phyloP scores from a whole-genome alignment of 2,113 vertebrate species.

The Jacana jacana region DNA sequence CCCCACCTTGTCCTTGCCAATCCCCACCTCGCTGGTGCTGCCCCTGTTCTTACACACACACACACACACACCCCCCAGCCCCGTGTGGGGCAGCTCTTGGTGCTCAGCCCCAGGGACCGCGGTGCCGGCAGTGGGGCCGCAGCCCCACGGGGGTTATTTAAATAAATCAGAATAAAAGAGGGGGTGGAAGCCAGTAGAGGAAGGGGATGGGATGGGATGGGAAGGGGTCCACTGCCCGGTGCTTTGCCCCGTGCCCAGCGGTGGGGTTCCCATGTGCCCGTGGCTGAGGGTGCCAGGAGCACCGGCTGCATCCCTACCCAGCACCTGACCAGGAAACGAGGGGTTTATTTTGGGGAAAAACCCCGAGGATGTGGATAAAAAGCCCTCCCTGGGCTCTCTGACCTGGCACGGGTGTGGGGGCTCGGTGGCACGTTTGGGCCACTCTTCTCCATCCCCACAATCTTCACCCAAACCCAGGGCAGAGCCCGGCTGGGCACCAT shows the following conservation, averaged over 20 bases:
- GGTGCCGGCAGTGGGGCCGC: not conserved
- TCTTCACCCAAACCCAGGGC: not conserved
- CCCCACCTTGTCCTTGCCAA: not conserved
- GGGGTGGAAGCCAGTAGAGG: not conserved
- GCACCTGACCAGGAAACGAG: fast-evolving
- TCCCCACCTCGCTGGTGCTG: not conserved
- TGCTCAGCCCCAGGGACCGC: not conserved
- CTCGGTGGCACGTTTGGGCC: not conserved
- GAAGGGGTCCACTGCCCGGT: not conserved
- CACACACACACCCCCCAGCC: too few relatives aligned
- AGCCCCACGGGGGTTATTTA: not conserved
- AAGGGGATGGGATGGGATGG: not conserved
- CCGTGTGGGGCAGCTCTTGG: not conserved
- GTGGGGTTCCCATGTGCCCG: not conserved
- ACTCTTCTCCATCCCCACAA: fast-evolving
- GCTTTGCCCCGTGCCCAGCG: not conserved
- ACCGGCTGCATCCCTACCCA: not conserved
- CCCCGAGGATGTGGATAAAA: fast-evolving
- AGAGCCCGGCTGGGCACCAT: not conserved
- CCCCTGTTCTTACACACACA: too few relatives aligned
- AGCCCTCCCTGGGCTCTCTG: not conserved
- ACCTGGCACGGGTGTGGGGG: not conserved
- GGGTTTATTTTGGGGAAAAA: not conserved
- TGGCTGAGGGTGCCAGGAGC: not conserved
- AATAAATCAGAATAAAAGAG: not conserved